Evolutionary conservation across 2,888 invertebrate genomes (phyloP), one percentile per base, ranked within the genome.

Genomic region (Agriopis marginaria): DNA sequence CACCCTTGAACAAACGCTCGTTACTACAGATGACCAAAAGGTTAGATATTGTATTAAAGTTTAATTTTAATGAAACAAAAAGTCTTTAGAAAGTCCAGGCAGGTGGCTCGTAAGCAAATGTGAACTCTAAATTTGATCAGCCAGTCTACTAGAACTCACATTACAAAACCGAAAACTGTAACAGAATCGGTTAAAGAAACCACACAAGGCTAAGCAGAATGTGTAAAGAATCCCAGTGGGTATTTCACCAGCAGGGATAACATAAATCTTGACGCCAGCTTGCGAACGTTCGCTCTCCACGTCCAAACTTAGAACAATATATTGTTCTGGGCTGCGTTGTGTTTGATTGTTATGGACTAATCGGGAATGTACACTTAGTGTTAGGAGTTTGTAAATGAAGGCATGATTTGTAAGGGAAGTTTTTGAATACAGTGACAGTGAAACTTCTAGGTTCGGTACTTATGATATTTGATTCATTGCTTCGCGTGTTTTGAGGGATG

Each of bases 231-330:
- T 62, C 62, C 54, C 64, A 59, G 42, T 49, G 68, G 40, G 53
- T 47, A 66, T 72, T 71, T 65, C 67, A 40, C 66, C 61, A 55
- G 61, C 54, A 70, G 53, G 67, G 65, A 71, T 66, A 73, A 75
- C 68, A 83, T 85, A 85, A 84, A 85, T 85, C 83, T 77, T 49
- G 54, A 65, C 78, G 47, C 68, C 85, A 82, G 84, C 81, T 80
- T 79, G 84, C 76, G 76, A 78, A 78, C 82, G 75, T 74, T 75
- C 75, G 75, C 77, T 70, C 76, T 71, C 73, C 75, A 71, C 70
- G 79, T 82, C 79, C 78, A 75, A 83, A 83, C 78, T 82, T 82
- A 50, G 72, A 74, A 74, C 81, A 82, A 81, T 80, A 82, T 82
- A 82, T 83, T 78, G 75, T 63, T 62, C 68, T 68, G 42, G 47